Conservation (phyloP, 2,797 vertebrate species). For the Hirundo rustica region DNA sequence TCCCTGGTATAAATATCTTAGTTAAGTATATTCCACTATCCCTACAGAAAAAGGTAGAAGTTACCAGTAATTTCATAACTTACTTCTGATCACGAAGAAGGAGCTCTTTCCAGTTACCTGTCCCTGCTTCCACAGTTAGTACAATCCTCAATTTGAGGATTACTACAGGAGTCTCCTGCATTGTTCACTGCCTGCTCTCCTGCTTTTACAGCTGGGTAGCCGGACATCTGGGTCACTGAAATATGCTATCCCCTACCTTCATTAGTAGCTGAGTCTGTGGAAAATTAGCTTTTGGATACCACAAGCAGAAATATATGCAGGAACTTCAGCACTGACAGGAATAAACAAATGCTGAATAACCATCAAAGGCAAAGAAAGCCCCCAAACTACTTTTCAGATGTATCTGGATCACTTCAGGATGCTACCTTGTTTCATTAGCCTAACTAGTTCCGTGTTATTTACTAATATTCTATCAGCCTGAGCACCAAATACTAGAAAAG, state of each 20-base stretch:
- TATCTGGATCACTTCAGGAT: background rate
- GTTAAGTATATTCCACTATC: background rate
- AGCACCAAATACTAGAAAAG: background rate
- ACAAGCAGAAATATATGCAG: background rate
- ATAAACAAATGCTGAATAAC: background rate
- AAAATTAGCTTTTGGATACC: background rate
- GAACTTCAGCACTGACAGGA: background rate
- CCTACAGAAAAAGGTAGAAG: background rate
- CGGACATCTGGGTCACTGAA: background rate
- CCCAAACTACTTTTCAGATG: background rate
- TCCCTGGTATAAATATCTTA: background rate
- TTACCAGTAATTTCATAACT: background rate
- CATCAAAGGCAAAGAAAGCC: background rate
- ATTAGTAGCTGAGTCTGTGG: background rate
- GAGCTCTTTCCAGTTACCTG: background rate
- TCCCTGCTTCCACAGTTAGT: background rate
- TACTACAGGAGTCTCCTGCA: background rate
- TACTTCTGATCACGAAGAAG: background rate
- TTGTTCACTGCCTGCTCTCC: background rate
- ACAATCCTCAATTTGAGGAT: background rate
- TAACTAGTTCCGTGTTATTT: background rate
- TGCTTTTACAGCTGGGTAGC: background rate
- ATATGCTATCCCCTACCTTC: background rate
- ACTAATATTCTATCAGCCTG: background rate
- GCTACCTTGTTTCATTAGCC: background rate